phyloP scores from a whole-genome alignment of 2,113 vertebrate genomes.

The Aepyceros melampus region DNA sequence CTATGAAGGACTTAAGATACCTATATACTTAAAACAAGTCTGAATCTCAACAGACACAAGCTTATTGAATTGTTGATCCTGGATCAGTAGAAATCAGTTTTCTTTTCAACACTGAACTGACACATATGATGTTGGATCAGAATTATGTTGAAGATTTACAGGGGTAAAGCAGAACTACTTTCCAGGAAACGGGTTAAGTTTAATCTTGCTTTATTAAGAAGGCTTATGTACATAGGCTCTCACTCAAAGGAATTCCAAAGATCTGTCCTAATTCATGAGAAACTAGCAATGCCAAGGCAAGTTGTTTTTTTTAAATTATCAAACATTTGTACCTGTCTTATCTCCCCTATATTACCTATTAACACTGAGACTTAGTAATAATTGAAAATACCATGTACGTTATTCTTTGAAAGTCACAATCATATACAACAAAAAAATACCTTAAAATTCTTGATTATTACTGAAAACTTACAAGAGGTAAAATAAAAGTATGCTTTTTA shows the following conservation, averaged over 20 bases:
- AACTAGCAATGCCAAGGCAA: background rate
- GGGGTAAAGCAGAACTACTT: background rate
- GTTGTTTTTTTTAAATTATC: background rate
- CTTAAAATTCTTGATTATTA: background rate
- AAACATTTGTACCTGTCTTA: background rate
- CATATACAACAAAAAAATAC: background rate
- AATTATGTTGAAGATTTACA: background rate
- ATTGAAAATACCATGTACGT: background rate
- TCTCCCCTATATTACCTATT: background rate
- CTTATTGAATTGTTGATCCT: conserved; percentile 8
- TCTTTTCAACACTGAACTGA: background rate
- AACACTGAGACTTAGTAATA: background rate
- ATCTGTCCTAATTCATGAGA: background rate
- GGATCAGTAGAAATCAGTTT: conserved; percentile 34
- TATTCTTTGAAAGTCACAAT: background rate
- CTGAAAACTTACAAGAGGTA: background rate
- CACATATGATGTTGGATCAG: background rate
- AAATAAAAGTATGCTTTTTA: background rate
- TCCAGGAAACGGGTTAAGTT: background rate
- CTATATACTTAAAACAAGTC: background rate
- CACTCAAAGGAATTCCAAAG: background rate
- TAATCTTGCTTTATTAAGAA: background rate
- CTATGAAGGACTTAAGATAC: background rate
- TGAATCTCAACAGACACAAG: background rate
- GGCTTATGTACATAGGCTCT: background rate